Base-by-base conservation (phyloP, 2,888 invertebrate genomes). In the Fragum whitleyi region DNA sequence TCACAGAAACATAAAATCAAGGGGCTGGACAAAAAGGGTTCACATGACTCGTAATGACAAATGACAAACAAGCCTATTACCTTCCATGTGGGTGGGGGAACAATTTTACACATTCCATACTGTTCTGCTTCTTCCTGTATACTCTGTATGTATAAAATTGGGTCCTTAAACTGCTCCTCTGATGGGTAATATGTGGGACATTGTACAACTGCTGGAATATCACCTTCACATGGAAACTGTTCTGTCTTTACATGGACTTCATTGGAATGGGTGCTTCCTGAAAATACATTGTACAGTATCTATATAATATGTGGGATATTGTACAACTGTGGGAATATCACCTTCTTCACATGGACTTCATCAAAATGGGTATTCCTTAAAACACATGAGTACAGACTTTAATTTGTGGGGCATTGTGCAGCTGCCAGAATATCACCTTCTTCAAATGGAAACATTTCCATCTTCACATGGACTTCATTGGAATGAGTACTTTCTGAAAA, bases 101-200 rank as follows among this genome's bases (percentile, higher is more conserved):
- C 96, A 32, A 98, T 97, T 85, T 97, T 96, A 92, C 98, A 98
- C 79, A 98, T 96, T 0, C 98, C 98, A 93, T 96, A 98, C 78
- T 96, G 96, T 61, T 96, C 96, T 0, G 97, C 97, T 72, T 95
- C 95, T 0, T 96, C 95, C 70, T 96, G 95, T 42, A 98, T 97
- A 79, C 96, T 96, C 81, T 97, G 96, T 77, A 98, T 97, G 90
- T 97, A 98, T 80, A 96, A 96, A 6, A 98, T 94, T 0, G 98
- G 98, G 95, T 98, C 97, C 92, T 96, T 93, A 92, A 98, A 98
- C 91, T 98, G 97, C 88, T 96, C 96, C 81, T 96, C 96, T 0
- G 96, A 96, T 0, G 97, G 98, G 91, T 96, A 95, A 93, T 97
- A 98, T 91, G 91, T 96, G 95, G 92, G 97, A 59, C 82, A 77